Evolutionary conservation across 2,888 invertebrate species (phyloP).

Genomic region (Lasioglossum leucozonium): DNA sequence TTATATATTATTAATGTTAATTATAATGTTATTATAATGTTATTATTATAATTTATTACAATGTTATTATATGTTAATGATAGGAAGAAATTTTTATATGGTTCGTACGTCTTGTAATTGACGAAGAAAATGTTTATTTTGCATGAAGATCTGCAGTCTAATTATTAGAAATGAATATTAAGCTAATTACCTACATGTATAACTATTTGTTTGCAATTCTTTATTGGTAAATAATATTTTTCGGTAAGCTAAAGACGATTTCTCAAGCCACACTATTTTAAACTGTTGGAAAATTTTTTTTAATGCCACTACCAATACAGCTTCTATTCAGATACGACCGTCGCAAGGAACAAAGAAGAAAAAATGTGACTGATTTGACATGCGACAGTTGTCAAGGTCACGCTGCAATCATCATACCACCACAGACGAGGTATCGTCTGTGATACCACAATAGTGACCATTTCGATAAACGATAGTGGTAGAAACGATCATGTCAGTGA

Average conservation of each 20-base stretch:
- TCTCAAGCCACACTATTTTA: neutral
- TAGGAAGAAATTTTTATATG: no score
- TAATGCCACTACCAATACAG: neutral
- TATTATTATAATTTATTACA: no score
- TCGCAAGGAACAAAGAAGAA: neutral
- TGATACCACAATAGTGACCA: neutral
- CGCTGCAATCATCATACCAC: neutral
- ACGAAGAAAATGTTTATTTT: no score
- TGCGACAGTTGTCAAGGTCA: neutral
- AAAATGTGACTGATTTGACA: neutral
- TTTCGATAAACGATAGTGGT: neutral
- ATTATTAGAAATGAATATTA: neutral
- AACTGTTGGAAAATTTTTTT: neutral
- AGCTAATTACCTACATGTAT: neutral
- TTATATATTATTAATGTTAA: no score
- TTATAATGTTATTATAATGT: no score
- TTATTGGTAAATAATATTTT: no score
- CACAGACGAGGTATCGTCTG: no score
- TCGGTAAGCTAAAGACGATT: no score
- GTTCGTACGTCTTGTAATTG: no score
- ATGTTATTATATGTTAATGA: no score
- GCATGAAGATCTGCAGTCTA: no score
- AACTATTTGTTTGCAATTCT: neutral
- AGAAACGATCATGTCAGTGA: neutral
- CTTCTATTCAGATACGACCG: neutral